Percentiles rank a stretch among this genome's conserved stretches.
Evolutionary conservation across 2,113 vertebrate genomes (phyloP).

Genomic region (Calcarius ornatus): DNA sequence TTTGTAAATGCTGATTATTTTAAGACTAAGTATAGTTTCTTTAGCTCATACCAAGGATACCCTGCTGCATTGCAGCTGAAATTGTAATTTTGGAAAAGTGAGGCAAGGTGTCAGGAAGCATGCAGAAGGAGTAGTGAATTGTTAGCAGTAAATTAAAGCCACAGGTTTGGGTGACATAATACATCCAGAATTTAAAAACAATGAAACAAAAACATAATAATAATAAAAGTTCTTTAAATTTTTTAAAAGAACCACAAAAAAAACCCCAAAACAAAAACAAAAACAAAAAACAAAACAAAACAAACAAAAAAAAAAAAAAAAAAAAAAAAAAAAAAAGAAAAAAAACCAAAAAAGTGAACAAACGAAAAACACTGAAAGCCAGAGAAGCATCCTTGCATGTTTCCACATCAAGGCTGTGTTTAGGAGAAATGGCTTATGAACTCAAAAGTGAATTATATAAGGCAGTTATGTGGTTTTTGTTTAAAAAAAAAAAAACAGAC

Average conservation of each 20-base stretch:
- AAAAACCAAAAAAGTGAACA: neutral
- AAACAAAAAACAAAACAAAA: neutral
- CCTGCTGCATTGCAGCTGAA: neutral
- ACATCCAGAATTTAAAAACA: neutral
- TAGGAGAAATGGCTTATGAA: neutral
- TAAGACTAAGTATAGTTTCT: neutral
- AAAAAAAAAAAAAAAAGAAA: neutral
- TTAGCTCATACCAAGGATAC: neutral
- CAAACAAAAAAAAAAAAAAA: neutral
- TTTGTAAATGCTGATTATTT: neutral
- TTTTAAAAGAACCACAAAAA: too few relatives aligned
- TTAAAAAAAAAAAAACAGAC: neutral
- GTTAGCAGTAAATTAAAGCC: neutral
- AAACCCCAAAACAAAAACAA: too few relatives aligned
- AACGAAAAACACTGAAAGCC: neutral
- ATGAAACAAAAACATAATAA: neutral
- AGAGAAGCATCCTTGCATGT: neutral
- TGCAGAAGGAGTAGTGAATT: neutral
- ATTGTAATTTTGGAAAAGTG: constrained; percentile 24
- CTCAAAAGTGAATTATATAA: neutral
- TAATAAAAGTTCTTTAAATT: neutral
- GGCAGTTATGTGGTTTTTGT: neutral
- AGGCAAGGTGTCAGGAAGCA: neutral
- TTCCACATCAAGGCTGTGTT: neutral
- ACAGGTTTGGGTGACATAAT: neutral